A percentile compares a stretch with the other conserved stretches of the same genome.
Conservation (phyloP, 2,113 vertebrate species). For the Mionectes macconnelli region DNA sequence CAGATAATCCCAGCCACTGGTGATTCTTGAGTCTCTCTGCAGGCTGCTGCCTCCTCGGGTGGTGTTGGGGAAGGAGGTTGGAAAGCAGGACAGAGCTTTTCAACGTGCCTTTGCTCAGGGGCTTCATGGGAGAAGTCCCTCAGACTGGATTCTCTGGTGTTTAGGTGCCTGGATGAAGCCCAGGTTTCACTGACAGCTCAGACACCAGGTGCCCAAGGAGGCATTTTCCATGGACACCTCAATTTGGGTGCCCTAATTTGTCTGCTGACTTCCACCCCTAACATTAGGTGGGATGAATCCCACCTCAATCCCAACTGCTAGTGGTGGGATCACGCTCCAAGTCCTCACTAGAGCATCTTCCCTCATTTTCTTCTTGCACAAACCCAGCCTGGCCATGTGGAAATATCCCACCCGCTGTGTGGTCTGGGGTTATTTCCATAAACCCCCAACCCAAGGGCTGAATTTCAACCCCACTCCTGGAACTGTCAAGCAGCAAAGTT, state of each 20-base stretch:
- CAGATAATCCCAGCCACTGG: neutral
- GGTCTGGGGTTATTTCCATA: neutral
- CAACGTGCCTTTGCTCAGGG: neutral
- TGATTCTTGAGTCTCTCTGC: neutral
- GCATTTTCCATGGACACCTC: neutral
- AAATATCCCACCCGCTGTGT: neutral
- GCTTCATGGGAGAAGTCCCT: neutral
- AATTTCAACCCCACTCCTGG: neutral
- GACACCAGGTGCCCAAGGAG: neutral
- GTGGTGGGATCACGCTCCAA: neutral
- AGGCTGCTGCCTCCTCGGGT: neutral
- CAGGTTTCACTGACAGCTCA: neutral
- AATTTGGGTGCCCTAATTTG: neutral
- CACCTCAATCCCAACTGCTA: neutral
- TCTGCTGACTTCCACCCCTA: neutral
- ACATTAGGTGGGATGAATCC: neutral
- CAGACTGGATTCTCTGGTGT: neutral
- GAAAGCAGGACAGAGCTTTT: neutral
- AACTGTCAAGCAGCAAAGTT: neutral
- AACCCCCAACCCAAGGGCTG: neutral
- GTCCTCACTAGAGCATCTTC: neutral
- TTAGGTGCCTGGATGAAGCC: neutral
- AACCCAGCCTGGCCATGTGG: accelerated
- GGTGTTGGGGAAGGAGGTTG: neutral
- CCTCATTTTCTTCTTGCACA: neutral